phyloP scores from a whole-genome alignment of 2,888 invertebrate genomes.

The Cenopis cana region DNA sequence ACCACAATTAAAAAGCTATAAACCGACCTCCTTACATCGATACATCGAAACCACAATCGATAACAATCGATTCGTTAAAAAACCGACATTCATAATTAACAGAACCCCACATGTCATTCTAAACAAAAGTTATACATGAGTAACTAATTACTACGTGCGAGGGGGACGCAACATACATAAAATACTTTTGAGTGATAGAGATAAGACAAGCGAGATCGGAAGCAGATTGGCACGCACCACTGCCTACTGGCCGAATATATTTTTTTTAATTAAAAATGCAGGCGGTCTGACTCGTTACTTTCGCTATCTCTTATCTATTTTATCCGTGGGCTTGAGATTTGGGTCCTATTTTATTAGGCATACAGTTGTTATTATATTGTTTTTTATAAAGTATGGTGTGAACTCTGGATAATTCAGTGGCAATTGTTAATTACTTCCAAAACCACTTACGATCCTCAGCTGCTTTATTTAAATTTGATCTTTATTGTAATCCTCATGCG shows the following conservation, averaged over 20 bases:
- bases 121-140: conserved; percentile 80
- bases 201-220: conserved; percentile 70
- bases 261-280: conserved; percentile 80
- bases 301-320: background rate
- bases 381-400: background rate
- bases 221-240: conserved; percentile 81
- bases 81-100: conserved; percentile 69
- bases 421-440: conserved; percentile 1
- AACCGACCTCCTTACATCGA: conserved; percentile 29
- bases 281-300: conserved; percentile 51
- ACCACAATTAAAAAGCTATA: conserved; percentile 39
- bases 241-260: conserved; percentile 76
- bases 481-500: background rate
- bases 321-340: background rate
- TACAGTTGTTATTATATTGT: background rate
- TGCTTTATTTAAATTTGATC: background rate
- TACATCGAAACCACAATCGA: conserved; percentile 55
- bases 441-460: background rate
- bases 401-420: background rate
- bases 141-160: conserved; percentile 75
- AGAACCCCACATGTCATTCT: conserved; percentile 80
- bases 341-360: background rate
- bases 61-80: conserved; percentile 64
- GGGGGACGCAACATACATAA: conserved; percentile 52
- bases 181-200: conserved; percentile 54